Base-by-base conservation (phyloP, 1,140 invertebrate species). In the Tribolium castaneum region DNA sequence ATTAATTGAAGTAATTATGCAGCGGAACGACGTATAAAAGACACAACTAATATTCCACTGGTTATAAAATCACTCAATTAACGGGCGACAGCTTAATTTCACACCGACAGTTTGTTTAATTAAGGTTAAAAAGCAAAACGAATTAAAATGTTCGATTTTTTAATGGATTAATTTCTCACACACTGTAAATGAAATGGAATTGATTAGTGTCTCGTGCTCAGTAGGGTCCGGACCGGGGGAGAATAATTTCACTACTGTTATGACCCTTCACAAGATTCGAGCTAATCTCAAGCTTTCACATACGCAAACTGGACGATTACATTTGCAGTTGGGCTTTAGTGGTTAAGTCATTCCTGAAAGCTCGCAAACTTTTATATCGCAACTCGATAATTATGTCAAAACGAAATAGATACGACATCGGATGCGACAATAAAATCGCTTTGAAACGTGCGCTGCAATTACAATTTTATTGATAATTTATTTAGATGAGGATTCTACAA, bases 31-130 rank as follows among this genome's bases (percentile, higher is more conserved):
- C 6, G 30, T 39, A 10, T 25, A 13, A 62, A 62, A 62, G 56
- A 62, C 56, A 49, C 14, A 6, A 50, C 16, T 19, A 19, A 19
- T 19, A 19, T 19, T 19, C 16, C 16, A 19, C 16, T 2, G 19
- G 12, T 13, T 73, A 52, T 52, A 54, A 34, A 51, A 52, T 51
- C 16, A 52, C 13, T 72, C 16, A 19, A 19, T 19, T 19, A 19
- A 19, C 16, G 16, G 16, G 1, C 16, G 76, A 77, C 76, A 77
- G 66, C 19, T 72, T 62, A 77, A 77, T 77, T 77, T 77, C 70
- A 73, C 76, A 77, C 51, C 52, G 66, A 62, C 70, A 72, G 52
- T 52, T 51, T 77, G 70, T 77, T 72, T 77, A 77, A 77, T 77
- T 77, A 77, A 70, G 14, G 45, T 9, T 72, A 56, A 51, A 77